phyloP scores from a whole-genome alignment of 2,888 invertebrate species.

The Limenitis camilla region DNA sequence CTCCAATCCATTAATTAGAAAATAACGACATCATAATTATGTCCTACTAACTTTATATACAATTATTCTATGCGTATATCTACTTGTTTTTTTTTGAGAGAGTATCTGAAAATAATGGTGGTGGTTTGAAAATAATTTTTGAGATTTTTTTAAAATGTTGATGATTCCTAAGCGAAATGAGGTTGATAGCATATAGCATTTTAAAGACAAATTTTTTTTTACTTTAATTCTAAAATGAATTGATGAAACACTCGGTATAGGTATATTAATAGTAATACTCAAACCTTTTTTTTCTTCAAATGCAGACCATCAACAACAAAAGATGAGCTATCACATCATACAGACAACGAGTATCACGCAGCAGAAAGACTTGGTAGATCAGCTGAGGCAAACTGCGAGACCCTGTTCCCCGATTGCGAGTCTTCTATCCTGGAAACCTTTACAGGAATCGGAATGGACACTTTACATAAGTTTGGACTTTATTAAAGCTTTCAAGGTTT shows the following conservation, averaged over 20 bases:
- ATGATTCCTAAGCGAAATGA: too few relatives aligned
- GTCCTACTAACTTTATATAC: background rate
- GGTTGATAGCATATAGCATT: too few relatives aligned
- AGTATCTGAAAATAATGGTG: too few relatives aligned
- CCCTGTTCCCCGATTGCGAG: constrained; percentile 78
- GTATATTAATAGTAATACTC: too few relatives aligned
- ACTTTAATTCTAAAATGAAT: too few relatives aligned
- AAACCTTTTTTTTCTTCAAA: background rate
- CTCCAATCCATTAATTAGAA: background rate
- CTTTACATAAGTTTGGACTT: constrained; percentile 59
- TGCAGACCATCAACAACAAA: constrained; percentile 80
- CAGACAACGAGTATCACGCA: constrained; percentile 82
- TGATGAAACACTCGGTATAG: too few relatives aligned
- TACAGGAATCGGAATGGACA: constrained; percentile 64
- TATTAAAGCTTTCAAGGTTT: too few relatives aligned
- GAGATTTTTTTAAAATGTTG: too few relatives aligned
- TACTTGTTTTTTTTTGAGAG: too few relatives aligned
- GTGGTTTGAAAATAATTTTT: too few relatives aligned
- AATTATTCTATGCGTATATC: background rate
- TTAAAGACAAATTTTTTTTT: too few relatives aligned
- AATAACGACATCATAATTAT: background rate
- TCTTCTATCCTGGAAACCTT: constrained; percentile 76
- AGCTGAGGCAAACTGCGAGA: constrained; percentile 67
- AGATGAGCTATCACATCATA: constrained; percentile 77
- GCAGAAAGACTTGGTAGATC: constrained; percentile 79